phyloP scores from a whole-genome alignment of 2,113 vertebrate species.

The Embiotoca jacksoni region DNA sequence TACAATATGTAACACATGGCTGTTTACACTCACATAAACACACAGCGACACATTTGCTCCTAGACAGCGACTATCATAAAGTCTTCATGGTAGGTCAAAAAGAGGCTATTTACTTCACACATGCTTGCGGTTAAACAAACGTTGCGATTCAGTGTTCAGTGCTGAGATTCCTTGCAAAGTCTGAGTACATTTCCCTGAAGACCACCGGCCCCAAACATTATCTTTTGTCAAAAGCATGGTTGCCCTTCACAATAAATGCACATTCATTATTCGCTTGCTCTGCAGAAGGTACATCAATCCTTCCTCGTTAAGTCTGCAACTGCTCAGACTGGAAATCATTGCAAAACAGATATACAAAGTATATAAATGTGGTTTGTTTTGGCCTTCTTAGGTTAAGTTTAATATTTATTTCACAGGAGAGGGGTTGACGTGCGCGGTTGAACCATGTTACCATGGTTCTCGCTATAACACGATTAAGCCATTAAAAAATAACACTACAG shows the following conservation, averaged over 20 bases:
- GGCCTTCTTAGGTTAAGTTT: too few species aligned
- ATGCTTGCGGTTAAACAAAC: constrained; percentile 62
- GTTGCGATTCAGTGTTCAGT: constrained; percentile 49
- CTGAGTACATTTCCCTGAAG: constrained; percentile 48
- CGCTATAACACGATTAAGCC: too few species aligned
- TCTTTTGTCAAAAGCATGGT: constrained; percentile 45
- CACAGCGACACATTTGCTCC: not conserved
- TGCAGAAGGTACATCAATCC: too few species aligned
- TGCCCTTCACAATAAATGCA: constrained; percentile 10
- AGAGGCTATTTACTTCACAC: constrained; percentile 69
- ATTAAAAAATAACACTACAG: too few species aligned
- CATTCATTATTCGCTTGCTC: too few species aligned
- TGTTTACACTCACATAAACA: constrained; percentile 45
- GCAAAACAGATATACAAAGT: too few species aligned
- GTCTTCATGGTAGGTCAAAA: constrained; percentile 44
- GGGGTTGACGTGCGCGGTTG: too few species aligned
- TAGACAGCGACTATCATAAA: constrained; percentile 24
- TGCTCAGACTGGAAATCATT: too few species aligned
- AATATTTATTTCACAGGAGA: too few species aligned
- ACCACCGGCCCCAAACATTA: constrained; percentile 15
- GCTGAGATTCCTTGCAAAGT: constrained; percentile 55
- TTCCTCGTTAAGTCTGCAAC: too few species aligned
- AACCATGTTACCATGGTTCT: too few species aligned
- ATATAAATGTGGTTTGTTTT: too few species aligned
- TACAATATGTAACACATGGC: constrained; percentile 38